Evolutionary conservation across 2,797 vertebrate genomes (phyloP).

Genomic region (Urocyon cinereoargenteus): DNA sequence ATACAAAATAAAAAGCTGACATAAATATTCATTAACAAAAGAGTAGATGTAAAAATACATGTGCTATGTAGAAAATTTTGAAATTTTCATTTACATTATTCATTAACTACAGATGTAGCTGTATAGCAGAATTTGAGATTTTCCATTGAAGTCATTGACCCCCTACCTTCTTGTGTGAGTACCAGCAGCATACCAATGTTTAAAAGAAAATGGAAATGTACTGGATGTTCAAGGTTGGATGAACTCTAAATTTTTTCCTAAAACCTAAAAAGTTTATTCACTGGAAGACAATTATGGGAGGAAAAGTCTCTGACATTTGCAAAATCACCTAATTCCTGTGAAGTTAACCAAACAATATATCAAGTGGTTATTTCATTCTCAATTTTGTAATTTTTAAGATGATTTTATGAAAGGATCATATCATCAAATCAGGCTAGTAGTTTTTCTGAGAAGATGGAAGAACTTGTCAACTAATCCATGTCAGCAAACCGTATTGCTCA

Average conservation of each 20-base stretch:
- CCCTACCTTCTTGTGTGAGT: background rate
- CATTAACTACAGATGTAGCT: slow-evolving; percentile 1
- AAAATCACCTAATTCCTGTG: slow-evolving; percentile 28
- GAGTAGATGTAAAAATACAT: background rate
- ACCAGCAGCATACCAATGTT: background rate
- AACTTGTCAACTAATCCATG: background rate
- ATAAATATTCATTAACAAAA: slow-evolving; percentile 55
- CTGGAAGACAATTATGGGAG: slow-evolving; percentile 25
- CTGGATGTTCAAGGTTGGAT: slow-evolving; percentile 49
- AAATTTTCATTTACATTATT: slow-evolving; percentile 48
- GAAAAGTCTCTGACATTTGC: slow-evolving; percentile 46
- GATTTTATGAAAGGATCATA: background rate
- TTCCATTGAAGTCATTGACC: background rate
- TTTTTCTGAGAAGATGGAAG: background rate
- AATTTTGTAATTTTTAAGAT: background rate
- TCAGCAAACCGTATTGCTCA: background rate
- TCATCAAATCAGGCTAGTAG: background rate
- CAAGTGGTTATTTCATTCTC: slow-evolving; percentile 1
- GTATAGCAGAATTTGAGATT: slow-evolving; percentile 45
- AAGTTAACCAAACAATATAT: background rate
- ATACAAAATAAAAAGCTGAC: background rate
- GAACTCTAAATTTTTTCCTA: slow-evolving; percentile 19
- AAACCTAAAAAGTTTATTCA: slow-evolving; percentile 27
- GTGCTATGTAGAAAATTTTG: background rate
- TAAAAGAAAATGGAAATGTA: slow-evolving; percentile 56